These are phyloP conservation scores for Psilopogon haemacephalus DNA, from an alignment of 2,113 vertebrate species.

Conservation along the genomic window DNA sequence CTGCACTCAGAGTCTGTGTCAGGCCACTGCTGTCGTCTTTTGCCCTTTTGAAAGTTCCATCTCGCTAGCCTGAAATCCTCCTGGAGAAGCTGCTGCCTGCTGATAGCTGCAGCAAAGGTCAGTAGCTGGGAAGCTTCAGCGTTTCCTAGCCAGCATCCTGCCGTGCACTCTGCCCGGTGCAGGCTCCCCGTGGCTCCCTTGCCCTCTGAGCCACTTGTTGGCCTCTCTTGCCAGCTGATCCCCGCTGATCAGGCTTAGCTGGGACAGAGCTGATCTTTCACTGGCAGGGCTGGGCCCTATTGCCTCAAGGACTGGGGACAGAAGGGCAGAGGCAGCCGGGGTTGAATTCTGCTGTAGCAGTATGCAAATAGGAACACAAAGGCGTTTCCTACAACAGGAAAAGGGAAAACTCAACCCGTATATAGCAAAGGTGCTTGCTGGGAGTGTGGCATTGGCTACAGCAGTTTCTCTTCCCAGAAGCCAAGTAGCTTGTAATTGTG, in stretches of 20 bases:
- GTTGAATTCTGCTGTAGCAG: neutral
- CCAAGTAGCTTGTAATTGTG: neutral
- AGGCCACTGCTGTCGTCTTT: neutral
- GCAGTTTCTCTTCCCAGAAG: neutral
- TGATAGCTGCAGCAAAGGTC: neutral
- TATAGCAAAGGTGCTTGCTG: neutral
- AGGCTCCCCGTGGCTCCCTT: neutral
- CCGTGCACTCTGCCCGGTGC: neutral
- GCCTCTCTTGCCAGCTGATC: conserved; percentile 5
- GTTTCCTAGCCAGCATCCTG: neutral
- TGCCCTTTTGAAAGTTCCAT: neutral
- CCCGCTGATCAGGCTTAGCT: conserved; percentile 36
- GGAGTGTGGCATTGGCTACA: neutral
- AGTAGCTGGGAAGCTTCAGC: neutral
- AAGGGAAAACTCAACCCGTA: neutral
- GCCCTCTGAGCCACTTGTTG: neutral
- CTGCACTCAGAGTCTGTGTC: neutral
- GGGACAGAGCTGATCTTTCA: neutral
- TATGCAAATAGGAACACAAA: neutral
- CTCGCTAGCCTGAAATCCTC: neutral
- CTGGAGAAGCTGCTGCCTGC: neutral
- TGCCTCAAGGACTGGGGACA: neutral
- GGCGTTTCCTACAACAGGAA: neutral
- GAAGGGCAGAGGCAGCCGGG: neutral
- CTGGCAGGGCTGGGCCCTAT: neutral